These are phyloP conservation scores for Lophius piscatorius DNA, from an alignment of 2,113 vertebrate species.

Conservation along the genomic window DNA sequence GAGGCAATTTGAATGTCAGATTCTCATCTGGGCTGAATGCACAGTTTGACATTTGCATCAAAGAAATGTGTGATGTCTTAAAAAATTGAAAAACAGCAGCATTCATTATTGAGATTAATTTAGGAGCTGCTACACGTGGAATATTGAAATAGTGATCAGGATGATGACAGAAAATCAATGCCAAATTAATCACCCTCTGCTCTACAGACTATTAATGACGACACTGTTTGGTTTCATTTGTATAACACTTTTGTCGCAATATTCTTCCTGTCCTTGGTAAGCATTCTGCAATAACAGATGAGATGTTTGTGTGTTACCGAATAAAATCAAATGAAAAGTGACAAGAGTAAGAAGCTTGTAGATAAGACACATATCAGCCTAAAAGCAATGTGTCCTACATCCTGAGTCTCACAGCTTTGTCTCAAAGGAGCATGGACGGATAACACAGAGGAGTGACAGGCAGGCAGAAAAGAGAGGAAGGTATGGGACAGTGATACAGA, in stretches of 20 bases:
- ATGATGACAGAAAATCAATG: constrained; percentile 47
- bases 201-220: constrained; percentile 29
- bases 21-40: constrained; percentile 33
- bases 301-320: constrained; percentile 14
- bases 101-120: constrained; percentile 44
- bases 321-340: constrained; percentile 29
- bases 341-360: constrained; percentile 20
- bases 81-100: constrained; percentile 26
- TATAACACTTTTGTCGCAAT: constrained; percentile 30
- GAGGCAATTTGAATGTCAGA: constrained; percentile 48
- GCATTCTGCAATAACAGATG: constrained; percentile 2
- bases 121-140: constrained; percentile 26
- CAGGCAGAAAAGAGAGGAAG: constrained; percentile 10
- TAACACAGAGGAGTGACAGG: constrained; percentile 29
- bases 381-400: constrained; percentile 49
- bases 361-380: constrained; percentile 32
- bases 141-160: constrained; percentile 58
- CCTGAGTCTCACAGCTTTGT: constrained; percentile 39
- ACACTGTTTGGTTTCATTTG: constrained; percentile 38
- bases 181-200: constrained; percentile 42
- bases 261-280: not conserved
- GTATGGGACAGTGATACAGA: not conserved
- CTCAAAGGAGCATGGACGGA: constrained; percentile 33
- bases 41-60: constrained; percentile 57
- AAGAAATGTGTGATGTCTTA: constrained; percentile 23